Base-by-base conservation (phyloP, 2,113 vertebrate genomes). In the Hucho hucho region DNA sequence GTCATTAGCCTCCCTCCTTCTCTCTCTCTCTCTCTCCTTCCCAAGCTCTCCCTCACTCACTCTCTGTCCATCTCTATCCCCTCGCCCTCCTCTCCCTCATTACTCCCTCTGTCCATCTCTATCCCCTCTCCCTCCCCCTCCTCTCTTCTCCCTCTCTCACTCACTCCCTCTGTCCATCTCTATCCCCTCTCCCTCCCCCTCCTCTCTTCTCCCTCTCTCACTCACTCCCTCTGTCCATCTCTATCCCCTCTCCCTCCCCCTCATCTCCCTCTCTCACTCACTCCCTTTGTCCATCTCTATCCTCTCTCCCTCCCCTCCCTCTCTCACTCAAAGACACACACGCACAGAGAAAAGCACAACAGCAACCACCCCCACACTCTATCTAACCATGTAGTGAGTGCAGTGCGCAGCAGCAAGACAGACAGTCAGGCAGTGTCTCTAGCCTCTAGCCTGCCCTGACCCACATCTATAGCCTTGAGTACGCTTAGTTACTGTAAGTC, bases 381-480 rank as follows among this genome's bases (percentile, higher is more conserved):
- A 53, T 53, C 85, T 81, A 88, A 85, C 81, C 58, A 78, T 82
- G 85, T 89, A 84, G 77, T 84, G 87, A 53, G 16, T 82, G 84
- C 58, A 61, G 58, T 24, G 58, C 86, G 88, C 81, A 86, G 49
- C 49, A 53, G 16, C 49, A 53, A 53, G 49, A 53, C 49, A 53
- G 49, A 53, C 49, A 53, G 49, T 5, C 49, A 88, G 86, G 37
- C 37, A 43, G 37, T 43, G 37, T 43, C 37, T 43, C 9, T 43
- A 88, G 89, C 87, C 88, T 87, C 86, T 87, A 81, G 87, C 86
- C 90, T 90, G 90, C 90, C 89, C 90, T 92, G 91, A 92, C 90
- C 90, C 91, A 92, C 89, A 93, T 93, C 92, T 93, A 93, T 91
- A 93, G 91, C 92, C 90, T 87, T 93, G 93, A 93, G 92, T 92